Evolutionary conservation across 1,140 invertebrate genomes (phyloP), one percentile per base, ranked within the genome.

Genomic region (Vanessa atalanta): DNA sequence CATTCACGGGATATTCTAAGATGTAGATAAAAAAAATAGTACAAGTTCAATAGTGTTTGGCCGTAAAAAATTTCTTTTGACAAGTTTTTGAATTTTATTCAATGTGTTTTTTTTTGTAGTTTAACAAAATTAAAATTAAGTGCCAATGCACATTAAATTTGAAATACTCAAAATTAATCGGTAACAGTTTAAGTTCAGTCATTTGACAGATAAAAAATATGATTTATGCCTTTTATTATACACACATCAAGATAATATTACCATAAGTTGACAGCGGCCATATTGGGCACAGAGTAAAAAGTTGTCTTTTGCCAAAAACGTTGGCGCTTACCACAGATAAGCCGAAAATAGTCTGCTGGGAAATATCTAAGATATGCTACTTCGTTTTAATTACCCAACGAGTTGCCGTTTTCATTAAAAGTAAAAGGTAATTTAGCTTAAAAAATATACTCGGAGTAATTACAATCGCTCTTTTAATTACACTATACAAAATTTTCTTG

Each of bases 181-280:
- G 68, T 73, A 70, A 68, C 7, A 14, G n/a, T 61, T 61, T 67
- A 66, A 71, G 53, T 20, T 65, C 68, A 63, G 47, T 23, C 63
- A 53, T 68, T 74, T 78, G 66, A 74, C 63, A 61, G 65, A 72
- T 70, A 77, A 73, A 76, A 73, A 81, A 75, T 81, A 76, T 79
- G 66, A 77, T 73, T 73, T 75, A 82, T 80, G 69, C 74, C 31
- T 70, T 75, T 72, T 76, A 78, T 80, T 79, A 83, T 79, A 80
- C 79, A 84, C 79, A 84, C 77, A 86, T 85, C 80, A 79, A 85
- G 83, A 86, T 81, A 67, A 82, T 84, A 84, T 85, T 81, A 76
- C 82, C 83, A 83, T 80, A 82, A 81, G 74, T 68, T 75, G 75
- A 75, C 75, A 63, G 70, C 68, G 68, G 69, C 82, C 82, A 79